phyloP scores from a whole-genome alignment of 2,888 invertebrate species.

The Rotaria sp. region DNA sequence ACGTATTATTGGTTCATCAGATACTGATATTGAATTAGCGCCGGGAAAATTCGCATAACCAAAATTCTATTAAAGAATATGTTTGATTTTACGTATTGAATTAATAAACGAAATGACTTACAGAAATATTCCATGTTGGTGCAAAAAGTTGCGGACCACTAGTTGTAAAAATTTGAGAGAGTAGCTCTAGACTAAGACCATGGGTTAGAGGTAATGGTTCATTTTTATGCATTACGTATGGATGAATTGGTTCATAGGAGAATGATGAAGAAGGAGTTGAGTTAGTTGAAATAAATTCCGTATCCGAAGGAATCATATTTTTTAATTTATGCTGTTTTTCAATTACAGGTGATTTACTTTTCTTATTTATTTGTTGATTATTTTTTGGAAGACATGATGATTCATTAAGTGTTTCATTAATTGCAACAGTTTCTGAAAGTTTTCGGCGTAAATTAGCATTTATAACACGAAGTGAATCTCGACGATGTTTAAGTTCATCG shows the following conservation, averaged over 20 bases:
- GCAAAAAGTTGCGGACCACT: neutral
- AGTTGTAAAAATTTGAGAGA: neutral
- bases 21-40: neutral
- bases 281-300: neutral
- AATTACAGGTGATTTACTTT: neutral
- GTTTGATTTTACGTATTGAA: neutral
- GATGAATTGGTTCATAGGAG: neutral
- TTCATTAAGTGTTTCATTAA: neutral
- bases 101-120: neutral
- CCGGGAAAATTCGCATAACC: slow-evolving; percentile 15
- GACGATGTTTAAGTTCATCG: slow-evolving; percentile 11
- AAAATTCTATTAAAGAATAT: neutral
- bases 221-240: neutral
- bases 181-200: neutral
- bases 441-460: neutral
- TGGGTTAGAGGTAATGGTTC: neutral
- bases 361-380: neutral
- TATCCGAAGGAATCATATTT: neutral
- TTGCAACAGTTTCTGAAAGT: neutral
- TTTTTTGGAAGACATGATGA: neutral
- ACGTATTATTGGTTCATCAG: neutral
- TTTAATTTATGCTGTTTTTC: neutral
- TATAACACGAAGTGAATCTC: neutral
- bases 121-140: slow-evolving; percentile 13
- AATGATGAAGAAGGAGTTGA: neutral